These are phyloP conservation scores for Bergia sp. DNA, from an alignment of 92 coral and sea anemone species.

Conservation along the genomic window DNA sequence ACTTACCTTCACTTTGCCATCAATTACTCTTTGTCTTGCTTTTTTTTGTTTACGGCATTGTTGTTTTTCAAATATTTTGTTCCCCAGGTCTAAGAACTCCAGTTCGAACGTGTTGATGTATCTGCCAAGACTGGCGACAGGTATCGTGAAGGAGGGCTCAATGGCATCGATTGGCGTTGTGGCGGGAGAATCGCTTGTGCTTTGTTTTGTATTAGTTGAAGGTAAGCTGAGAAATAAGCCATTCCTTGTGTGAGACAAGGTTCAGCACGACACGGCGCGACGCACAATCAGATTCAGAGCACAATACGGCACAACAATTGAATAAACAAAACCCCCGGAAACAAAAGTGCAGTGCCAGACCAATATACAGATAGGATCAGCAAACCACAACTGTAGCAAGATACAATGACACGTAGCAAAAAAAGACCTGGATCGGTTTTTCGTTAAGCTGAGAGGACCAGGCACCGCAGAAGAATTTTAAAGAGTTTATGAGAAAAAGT, in stretches of 20 bases:
- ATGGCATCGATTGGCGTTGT: slow-evolving; percentile 27
- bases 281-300: neutral
- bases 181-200: neutral
- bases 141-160: slow-evolving; percentile 39
- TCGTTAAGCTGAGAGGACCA: too few species aligned
- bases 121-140: slow-evolving; percentile 34
- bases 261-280: neutral
- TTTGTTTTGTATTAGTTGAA: neutral
- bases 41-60: slow-evolving; percentile 84
- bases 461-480: too few species aligned
- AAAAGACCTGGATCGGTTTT: too few species aligned
- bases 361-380: too few species aligned
- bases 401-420: too few species aligned
- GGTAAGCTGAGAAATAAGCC: neutral
- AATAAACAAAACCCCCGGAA: too few species aligned
- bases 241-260: neutral
- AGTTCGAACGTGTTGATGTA: slow-evolving; percentile 51
- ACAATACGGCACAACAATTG: neutral
- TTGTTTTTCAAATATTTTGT: slow-evolving; percentile 78
- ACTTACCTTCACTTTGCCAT: slow-evolving; percentile 72
- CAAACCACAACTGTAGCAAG: too few species aligned
- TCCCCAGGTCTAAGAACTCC: slow-evolving; percentile 66
- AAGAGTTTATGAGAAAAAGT: too few species aligned
- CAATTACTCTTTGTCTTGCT: slow-evolving; percentile 78
- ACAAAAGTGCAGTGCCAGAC: neutral